Conservation (phyloP, 2,888 invertebrate species). For the Pedicia rivosa region DNA sequence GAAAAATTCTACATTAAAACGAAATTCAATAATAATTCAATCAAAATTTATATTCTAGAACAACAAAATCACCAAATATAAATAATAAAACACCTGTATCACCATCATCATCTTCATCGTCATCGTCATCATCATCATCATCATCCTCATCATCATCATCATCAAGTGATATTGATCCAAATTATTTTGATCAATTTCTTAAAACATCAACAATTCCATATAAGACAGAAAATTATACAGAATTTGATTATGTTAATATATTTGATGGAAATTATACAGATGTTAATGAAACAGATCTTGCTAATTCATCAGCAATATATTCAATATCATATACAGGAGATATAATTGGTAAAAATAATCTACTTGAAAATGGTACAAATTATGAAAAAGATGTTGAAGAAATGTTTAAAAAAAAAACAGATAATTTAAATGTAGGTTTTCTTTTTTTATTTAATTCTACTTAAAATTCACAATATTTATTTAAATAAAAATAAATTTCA, state of each 20-base stretch:
- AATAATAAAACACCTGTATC: too few relatives aligned
- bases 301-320: too few relatives aligned
- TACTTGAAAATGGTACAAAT: constrained; percentile 20
- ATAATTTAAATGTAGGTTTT: constrained; percentile 13
- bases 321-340: constrained; percentile 11
- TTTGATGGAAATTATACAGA: constrained; percentile 13
- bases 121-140: too few relatives aligned
- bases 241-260: constrained; percentile 8
- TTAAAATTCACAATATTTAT: neutral
- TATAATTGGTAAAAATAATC: too few relatives aligned
- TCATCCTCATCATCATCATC: too few relatives aligned
- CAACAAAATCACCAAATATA: neutral
- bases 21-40: neutral
- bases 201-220: constrained; percentile 26
- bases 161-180: constrained; percentile 22
- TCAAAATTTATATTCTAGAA: neutral
- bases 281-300: constrained; percentile 10
- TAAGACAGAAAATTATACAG: constrained; percentile 6
- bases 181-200: constrained; percentile 34
- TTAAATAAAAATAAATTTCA: neutral
- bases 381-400: constrained; percentile 35
- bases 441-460: too few relatives aligned
- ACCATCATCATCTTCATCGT: too few relatives aligned
- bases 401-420: constrained; percentile 24
- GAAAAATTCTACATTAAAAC: too few relatives aligned